Percentiles rank a stretch among this genome's conserved stretches.
phyloP scores from a whole-genome alignment of 2,888 invertebrate species.

The Orchesella flavescens region DNA sequence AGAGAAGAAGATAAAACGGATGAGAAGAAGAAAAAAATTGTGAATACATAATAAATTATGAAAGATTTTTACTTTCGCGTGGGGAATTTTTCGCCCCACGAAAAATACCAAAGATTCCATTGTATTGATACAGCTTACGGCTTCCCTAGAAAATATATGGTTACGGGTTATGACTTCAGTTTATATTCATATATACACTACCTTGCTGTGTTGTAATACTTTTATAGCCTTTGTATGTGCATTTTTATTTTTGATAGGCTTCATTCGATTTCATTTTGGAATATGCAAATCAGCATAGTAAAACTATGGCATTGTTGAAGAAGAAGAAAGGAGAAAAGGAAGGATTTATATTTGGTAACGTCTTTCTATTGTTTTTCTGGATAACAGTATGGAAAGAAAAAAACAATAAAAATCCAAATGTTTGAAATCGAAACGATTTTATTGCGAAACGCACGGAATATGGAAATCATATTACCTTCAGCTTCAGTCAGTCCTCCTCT shows the following conservation, averaged over 20 bases:
- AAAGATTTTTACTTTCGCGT: slow-evolving; percentile 26
- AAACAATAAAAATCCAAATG: background rate
- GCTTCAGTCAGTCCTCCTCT: background rate
- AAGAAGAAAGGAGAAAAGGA: background rate
- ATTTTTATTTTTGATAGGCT: too few relatives aligned
- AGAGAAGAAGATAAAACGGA: background rate
- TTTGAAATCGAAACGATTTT: background rate
- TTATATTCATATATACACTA: too few relatives aligned
- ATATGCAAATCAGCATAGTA: too few relatives aligned
- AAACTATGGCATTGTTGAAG: background rate
- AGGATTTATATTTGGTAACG: background rate
- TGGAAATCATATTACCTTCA: slow-evolving; percentile 31
- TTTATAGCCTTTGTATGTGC: too few relatives aligned
- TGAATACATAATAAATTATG: slow-evolving; percentile 42
- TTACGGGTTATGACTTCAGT: too few relatives aligned
- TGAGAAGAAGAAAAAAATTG: slow-evolving; percentile 4
- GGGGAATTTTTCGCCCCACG: slow-evolving; percentile 1
- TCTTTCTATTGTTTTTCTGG: background rate
- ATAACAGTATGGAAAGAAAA: background rate
- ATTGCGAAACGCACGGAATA: slow-evolving; percentile 36
- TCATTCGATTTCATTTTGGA: too few relatives aligned
- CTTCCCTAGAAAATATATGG: too few relatives aligned
- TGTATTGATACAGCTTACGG: background rate
- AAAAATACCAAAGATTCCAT: slow-evolving; percentile 17
- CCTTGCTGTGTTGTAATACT: too few relatives aligned